Evolutionary conservation across 2,797 vertebrate genomes (phyloP), one percentile per base, ranked within the genome.

Genomic region (Picus viridis): DNA sequence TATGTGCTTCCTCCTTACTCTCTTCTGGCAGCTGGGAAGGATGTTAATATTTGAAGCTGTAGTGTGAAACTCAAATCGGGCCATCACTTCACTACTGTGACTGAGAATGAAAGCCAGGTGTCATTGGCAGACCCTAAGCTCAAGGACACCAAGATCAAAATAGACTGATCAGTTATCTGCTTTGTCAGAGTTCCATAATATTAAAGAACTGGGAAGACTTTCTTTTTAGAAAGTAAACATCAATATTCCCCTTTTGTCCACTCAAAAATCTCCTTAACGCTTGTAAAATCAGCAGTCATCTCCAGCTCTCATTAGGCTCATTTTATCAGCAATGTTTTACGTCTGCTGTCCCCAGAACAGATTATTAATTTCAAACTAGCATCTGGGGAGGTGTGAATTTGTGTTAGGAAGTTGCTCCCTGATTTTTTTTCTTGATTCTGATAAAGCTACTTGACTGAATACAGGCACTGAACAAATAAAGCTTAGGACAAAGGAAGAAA

Each of bases 321-420:
- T 82, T 90, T 94, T 75, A 90, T 88, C 77, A 86, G 80, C 54
- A 89, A 89, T 73, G 43, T 86, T 92, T 96, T 94, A 82, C 73
- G 73, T 94, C 67, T 90, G 84, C 68, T 92, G 43, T 87, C 64
- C 73, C 73, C 70, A 79, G 86, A 93, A 92, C 84, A 92, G 84
- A 86, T 90, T 75, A 93, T 88, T 90, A 85, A 86, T 93, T 92
- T 87, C 56, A 94, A 94, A 81, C 34, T 63, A 83, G 59, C 70
- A 58, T 89, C 70, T 83, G 70, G 62, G 70, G 88, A 93, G 63
- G 63, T 81, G 82, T 87, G 67, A 96, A 83, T 73, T 69, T 85
- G 34, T 84, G 83, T 86, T 69, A 63, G 63, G 70, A 90, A 93
- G 23, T 83, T 76, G 64, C 45, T 83, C 83, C 64, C 73, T 78